phyloP scores from a whole-genome alignment of 2,797 vertebrate genomes.

The Phoxinus dragarum region DNA sequence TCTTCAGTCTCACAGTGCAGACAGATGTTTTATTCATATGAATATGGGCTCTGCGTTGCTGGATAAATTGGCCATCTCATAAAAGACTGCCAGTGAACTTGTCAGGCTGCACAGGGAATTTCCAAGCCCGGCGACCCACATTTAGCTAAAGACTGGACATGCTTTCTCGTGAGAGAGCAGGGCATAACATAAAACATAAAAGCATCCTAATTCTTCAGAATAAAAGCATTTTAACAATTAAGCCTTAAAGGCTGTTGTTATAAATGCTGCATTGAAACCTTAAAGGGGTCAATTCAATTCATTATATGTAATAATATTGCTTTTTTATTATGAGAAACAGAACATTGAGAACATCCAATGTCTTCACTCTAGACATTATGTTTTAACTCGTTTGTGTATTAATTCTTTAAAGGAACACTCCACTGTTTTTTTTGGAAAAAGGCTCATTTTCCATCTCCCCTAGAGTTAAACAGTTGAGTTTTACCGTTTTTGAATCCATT shows the following conservation, averaged over 20 bases:
- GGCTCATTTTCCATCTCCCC: too few species aligned
- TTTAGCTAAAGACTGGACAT: constrained; percentile 59
- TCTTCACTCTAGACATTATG: neutral
- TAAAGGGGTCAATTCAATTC: neutral
- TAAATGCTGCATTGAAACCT: neutral
- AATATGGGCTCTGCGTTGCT: constrained; percentile 56
- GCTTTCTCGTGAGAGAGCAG: constrained; percentile 64
- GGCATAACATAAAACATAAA: constrained; percentile 40
- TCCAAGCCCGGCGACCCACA: constrained; percentile 57
- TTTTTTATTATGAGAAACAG: neutral
- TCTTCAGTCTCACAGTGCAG: constrained; percentile 68
- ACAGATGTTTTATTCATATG: constrained; percentile 76
- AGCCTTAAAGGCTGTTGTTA: neutral
- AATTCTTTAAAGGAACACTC: neutral
- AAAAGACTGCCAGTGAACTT: constrained; percentile 38
- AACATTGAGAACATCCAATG: neutral
- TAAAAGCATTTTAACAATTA: neutral
- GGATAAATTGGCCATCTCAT: constrained; percentile 66
- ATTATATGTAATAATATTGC: neutral
- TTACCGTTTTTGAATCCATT: too few species aligned
- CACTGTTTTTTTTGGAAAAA: too few species aligned
- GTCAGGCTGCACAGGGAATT: constrained; percentile 67
- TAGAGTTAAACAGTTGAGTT: too few species aligned
- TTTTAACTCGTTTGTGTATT: neutral
- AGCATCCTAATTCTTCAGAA: constrained; percentile 4